Conservation (phyloP, 2,113 vertebrate genomes). For the Mirounga angustirostris region DNA sequence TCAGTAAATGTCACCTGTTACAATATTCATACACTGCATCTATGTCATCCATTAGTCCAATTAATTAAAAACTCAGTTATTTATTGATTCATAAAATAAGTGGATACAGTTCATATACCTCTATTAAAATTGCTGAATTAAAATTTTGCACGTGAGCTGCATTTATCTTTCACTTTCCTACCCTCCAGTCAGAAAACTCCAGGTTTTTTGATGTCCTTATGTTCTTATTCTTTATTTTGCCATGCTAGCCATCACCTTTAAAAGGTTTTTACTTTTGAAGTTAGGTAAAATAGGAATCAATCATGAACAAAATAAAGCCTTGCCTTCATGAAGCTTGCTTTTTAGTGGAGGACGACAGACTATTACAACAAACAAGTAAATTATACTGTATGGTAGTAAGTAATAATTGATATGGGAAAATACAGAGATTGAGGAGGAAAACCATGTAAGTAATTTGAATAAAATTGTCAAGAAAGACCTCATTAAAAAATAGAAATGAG, state of each 20-base stretch:
- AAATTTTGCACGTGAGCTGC: neutral
- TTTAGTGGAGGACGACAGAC: neutral
- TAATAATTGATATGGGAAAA: neutral
- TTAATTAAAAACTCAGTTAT: constrained; percentile 64
- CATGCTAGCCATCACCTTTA: neutral
- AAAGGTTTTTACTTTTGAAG: neutral
- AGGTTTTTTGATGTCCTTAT: neutral
- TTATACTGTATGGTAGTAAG: neutral
- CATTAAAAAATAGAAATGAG: neutral
- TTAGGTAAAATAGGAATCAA: neutral
- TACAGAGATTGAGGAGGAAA: neutral
- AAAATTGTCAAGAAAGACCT: neutral
- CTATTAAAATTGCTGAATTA: neutral
- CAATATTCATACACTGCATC: neutral
- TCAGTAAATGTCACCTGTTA: constrained; percentile 49
- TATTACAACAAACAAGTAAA: neutral
- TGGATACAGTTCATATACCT: neutral
- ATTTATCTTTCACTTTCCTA: neutral
- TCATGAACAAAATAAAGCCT: neutral
- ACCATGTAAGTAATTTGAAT: neutral
- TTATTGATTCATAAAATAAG: constrained; percentile 52
- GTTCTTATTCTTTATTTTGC: neutral
- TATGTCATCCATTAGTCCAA: neutral
- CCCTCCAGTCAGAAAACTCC: neutral
- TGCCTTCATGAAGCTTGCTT: neutral